These are phyloP conservation scores for Hydrozoanthus tunicans DNA, from an alignment of 64 coral and sea anemone species.

Conservation along the genomic window DNA sequence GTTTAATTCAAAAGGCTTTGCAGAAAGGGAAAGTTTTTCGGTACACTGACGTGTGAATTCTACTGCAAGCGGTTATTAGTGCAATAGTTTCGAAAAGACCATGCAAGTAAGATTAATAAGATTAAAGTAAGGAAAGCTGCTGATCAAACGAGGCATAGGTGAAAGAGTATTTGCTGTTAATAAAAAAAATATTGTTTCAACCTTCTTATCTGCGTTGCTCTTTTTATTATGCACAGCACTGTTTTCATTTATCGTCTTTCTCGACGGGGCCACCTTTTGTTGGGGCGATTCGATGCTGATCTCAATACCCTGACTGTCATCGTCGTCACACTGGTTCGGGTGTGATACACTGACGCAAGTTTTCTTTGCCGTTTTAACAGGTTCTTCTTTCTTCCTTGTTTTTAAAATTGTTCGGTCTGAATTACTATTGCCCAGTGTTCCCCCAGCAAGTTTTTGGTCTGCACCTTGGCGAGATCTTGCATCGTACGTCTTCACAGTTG, in stretches of 20 bases:
- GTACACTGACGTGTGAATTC: no score
- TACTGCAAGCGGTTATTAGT: no score
- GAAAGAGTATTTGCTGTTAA: neutral
- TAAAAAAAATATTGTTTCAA: neutral
- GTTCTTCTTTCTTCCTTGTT: neutral
- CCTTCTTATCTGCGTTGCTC: neutral
- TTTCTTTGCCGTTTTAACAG: neutral
- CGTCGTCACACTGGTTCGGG: neutral
- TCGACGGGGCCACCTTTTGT: neutral
- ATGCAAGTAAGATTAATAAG: no score
- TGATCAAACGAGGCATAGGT: neutral
- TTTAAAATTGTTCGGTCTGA: neutral
- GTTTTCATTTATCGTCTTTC: neutral
- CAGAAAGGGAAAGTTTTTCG: no score
- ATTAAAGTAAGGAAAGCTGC: no score
- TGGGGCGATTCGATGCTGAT: slow-evolving; percentile 2
- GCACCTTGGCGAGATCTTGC: slow-evolving; percentile 12
- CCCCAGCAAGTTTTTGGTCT: neutral
- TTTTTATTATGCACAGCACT: neutral
- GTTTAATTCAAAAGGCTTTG: no score
- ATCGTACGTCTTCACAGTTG: neutral
- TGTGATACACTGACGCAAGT: neutral
- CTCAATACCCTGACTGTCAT: slow-evolving; percentile 16
- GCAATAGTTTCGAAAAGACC: no score
- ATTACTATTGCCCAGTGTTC: neutral